Conservation (phyloP, 2,797 vertebrate genomes). For the Myiotriccus ornatus region DNA sequence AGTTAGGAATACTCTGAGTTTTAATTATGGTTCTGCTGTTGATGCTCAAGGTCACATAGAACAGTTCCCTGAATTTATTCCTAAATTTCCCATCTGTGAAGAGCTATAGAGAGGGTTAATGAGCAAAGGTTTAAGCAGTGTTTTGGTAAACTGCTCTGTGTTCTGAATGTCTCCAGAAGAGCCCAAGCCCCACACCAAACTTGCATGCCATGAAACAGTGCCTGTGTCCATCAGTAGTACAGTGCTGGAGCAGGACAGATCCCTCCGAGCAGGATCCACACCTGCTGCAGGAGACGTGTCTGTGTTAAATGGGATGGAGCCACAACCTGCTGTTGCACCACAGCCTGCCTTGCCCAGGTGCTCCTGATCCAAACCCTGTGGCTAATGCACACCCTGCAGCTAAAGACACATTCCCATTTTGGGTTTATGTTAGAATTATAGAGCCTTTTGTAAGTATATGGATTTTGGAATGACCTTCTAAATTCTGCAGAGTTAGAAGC, state of each 20-base stretch:
- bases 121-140: background rate
- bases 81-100: background rate
- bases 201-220: background rate
- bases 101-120: background rate
- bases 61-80: background rate
- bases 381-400: too few relatives aligned
- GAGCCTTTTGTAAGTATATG: background rate
- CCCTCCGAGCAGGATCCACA: background rate
- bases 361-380: background rate
- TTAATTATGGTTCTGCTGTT: constrained; percentile 69
- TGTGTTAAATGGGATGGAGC: background rate
- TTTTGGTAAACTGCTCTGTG: background rate
- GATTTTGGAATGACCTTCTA: background rate
- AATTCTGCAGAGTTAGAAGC: background rate
- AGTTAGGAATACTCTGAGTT: constrained; percentile 62
- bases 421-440: background rate
- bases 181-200: background rate
- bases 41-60: constrained; percentile 10
- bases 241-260: background rate
- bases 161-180: background rate
- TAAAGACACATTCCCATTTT: background rate
- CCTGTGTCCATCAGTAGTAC: background rate
- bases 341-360: background rate
- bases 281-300: background rate
- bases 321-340: background rate